Percentiles rank a stretch among this genome's conserved stretches.
These are phyloP conservation scores for Timema cristinae DNA, from an alignment of 2,888 invertebrate genomes.

Conservation along the genomic window DNA sequence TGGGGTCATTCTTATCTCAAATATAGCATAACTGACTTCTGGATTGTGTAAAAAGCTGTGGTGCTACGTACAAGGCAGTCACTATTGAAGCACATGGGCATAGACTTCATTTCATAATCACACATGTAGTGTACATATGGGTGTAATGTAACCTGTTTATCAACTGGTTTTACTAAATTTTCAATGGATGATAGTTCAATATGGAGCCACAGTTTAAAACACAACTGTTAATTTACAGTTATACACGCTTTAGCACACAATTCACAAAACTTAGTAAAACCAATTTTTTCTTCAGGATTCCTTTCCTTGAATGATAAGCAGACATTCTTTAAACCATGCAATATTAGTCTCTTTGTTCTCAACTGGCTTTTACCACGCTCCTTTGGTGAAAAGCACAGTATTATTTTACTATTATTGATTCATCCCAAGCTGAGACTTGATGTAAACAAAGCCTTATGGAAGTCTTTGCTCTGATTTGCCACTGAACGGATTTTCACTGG, in stretches of 20 bases:
- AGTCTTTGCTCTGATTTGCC: too few relatives aligned
- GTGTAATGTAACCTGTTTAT: constrained; percentile 20
- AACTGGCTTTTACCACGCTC: constrained; percentile 1
- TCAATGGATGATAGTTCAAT: too few relatives aligned
- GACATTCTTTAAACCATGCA: constrained; percentile 9
- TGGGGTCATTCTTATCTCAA: not conserved
- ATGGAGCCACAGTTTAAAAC: too few relatives aligned
- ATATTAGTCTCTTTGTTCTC: not conserved
- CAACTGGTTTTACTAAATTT: too few relatives aligned
- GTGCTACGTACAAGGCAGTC: constrained; percentile 1
- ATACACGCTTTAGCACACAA: not conserved
- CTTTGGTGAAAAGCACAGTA: too few relatives aligned
- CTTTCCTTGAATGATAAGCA: not conserved
- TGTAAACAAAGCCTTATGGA: too few relatives aligned
- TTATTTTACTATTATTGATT: too few relatives aligned
- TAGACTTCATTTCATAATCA: constrained; percentile 12
- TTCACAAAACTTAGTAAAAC: constrained; percentile 13
- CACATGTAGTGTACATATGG: constrained; percentile 16
- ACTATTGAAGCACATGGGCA: not conserved
- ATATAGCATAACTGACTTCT: not conserved
- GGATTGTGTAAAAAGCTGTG: constrained; percentile 5
- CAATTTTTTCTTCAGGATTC: not conserved
- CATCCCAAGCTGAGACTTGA: too few relatives aligned
- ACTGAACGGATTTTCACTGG: too few relatives aligned
- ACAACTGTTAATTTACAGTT: constrained; percentile 16